phyloP scores from a whole-genome alignment of 2,113 vertebrate genomes.

The Gadus macrocephalus region DNA sequence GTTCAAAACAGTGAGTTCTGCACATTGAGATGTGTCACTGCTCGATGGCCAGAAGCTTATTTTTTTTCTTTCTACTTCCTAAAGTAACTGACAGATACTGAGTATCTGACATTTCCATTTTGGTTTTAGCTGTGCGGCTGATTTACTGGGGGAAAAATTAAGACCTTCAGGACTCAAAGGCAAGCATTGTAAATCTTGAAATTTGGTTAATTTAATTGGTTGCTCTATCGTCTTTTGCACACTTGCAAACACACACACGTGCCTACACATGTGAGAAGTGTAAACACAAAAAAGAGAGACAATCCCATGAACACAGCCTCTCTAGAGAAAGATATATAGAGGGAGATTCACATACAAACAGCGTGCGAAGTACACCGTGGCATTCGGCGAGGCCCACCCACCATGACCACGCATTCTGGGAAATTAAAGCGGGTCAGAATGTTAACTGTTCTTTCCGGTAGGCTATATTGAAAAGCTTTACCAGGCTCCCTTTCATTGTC shows the following conservation, averaged over 20 bases:
- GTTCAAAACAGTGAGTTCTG: constrained; percentile 34
- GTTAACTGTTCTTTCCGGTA: too few relatives aligned
- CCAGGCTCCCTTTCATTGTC: too few relatives aligned
- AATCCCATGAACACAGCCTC: background rate
- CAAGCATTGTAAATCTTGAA: constrained; percentile 31
- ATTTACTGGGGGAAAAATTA: too few relatives aligned
- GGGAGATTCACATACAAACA: too few relatives aligned
- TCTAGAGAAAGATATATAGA: too few relatives aligned
- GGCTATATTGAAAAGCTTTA: too few relatives aligned
- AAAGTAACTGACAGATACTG: constrained; percentile 18
- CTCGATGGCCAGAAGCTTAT: constrained; percentile 41
- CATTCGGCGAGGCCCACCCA: too few relatives aligned
- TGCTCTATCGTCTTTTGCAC: constrained; percentile 7
- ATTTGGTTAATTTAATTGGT: constrained; percentile 34
- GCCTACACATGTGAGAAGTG: background rate
- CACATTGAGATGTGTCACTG: constrained; percentile 29
- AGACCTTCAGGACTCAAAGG: constrained; percentile 1
- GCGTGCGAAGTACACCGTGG: too few relatives aligned
- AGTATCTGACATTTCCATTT: constrained; percentile 39
- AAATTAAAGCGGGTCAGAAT: too few relatives aligned
- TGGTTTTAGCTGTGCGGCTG: too few relatives aligned
- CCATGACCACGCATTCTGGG: too few relatives aligned
- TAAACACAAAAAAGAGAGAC: too few relatives aligned
- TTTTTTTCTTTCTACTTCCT: constrained; percentile 16
- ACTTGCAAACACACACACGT: background rate